Conservation (phyloP, 2,888 invertebrate genomes). For the Drosophila neonasuta region DNA sequence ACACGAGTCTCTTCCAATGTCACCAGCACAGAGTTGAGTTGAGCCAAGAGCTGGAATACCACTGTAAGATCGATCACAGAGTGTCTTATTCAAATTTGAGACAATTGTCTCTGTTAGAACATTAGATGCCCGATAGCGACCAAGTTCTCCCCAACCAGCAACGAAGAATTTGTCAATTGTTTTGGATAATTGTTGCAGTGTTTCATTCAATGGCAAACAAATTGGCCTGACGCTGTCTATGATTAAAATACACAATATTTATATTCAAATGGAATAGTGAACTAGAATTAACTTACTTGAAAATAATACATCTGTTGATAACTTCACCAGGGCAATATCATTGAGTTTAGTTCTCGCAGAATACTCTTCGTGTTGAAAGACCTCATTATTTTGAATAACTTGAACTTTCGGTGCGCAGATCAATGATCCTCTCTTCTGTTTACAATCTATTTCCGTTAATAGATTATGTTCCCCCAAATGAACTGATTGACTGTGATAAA, state of each 20-base stretch:
- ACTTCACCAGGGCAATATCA: slow-evolving; percentile 40
- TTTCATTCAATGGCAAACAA: slow-evolving; percentile 31
- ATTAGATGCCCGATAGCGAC: neutral
- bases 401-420: slow-evolving; percentile 23
- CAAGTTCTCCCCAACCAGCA: slow-evolving; percentile 35
- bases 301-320: neutral
- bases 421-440: fast-evolving
- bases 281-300: slow-evolving; percentile 1
- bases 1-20: slow-evolving; percentile 2
- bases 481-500: neutral
- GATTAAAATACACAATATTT: neutral
- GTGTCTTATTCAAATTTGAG: fast-evolving
- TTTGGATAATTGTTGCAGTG: slow-evolving; percentile 6
- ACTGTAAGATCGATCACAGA: neutral
- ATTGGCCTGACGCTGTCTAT: slow-evolving; percentile 22
- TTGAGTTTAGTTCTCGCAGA: fast-evolving
- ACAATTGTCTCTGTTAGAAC: slow-evolving; percentile 2
- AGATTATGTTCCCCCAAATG: slow-evolving; percentile 25
- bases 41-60: fast-evolving
- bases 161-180: fast-evolving
- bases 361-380: slow-evolving; percentile 16
- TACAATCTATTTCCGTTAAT: slow-evolving; percentile 13
- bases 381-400: neutral
- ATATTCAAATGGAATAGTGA: neutral
- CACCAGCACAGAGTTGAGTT: slow-evolving; percentile 36